Evolutionary conservation across 2,797 vertebrate species (phyloP).

Genomic region (Gorsachius magnificus): DNA sequence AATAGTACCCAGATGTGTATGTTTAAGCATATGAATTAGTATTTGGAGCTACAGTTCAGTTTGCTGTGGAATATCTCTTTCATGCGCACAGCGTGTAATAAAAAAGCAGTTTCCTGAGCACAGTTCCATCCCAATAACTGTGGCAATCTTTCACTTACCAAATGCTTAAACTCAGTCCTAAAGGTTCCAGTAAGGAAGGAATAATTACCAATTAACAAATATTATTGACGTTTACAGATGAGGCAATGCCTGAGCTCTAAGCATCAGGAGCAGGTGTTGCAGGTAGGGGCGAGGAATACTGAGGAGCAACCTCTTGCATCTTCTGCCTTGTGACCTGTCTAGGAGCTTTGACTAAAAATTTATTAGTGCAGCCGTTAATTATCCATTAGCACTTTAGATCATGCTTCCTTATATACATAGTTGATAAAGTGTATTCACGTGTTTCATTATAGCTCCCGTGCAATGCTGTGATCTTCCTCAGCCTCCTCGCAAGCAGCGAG

Average conservation of each 20-base stretch:
- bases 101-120: not conserved
- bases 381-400: not conserved
- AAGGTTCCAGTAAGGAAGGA: not conserved
- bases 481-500: accelerated
- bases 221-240: not conserved
- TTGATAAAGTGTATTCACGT: not conserved
- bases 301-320: not conserved
- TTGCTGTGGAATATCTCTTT: not conserved
- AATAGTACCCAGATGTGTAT: not conserved
- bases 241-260: not conserved
- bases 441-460: not conserved
- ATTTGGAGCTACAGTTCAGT: not conserved
- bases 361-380: not conserved
- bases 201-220: not conserved
- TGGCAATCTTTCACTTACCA: not conserved
- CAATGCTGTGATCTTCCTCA: not conserved
- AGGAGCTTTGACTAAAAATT: not conserved
- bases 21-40: not conserved
- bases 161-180: not conserved
- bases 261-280: not conserved
- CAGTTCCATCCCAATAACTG: not conserved
- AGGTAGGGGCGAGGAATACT: not conserved
- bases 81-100: not conserved
- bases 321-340: not conserved
- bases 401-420: not conserved